phyloP scores from a whole-genome alignment of 2,797 vertebrate species.

The Fundulus diaphanus region DNA sequence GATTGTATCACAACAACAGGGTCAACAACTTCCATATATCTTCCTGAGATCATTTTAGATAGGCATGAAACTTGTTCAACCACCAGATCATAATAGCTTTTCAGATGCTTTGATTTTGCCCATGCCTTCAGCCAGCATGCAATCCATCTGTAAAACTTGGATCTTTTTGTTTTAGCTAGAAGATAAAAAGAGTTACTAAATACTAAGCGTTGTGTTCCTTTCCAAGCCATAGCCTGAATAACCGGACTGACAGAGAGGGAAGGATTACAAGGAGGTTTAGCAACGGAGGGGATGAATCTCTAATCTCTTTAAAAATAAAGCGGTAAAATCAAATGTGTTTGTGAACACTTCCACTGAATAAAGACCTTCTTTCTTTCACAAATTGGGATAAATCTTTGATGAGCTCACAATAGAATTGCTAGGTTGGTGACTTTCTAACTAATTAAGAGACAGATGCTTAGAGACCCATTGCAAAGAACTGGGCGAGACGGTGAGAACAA shows the following conservation, averaged over 20 bases:
- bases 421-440: constrained; percentile 59
- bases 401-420: constrained; percentile 38
- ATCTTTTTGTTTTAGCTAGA: not conserved
- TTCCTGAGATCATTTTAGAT: not conserved
- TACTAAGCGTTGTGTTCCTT: not conserved
- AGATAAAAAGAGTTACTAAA: not conserved
- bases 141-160: not conserved
- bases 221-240: not conserved
- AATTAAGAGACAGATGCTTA: constrained; percentile 49
- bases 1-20: not conserved
- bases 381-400: constrained; percentile 43
- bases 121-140: not conserved
- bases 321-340: not conserved
- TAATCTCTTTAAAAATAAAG: not conserved
- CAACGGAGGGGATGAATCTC: constrained; percentile 24
- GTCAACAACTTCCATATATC: not conserved
- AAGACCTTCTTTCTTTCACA: constrained; percentile 1
- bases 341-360: not conserved
- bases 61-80: too few relatives aligned
- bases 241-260: constrained; percentile 25
- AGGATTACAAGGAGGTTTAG: constrained; percentile 20
- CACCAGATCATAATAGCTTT: not conserved
- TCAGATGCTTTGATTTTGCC: not conserved
- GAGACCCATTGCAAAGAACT: constrained; percentile 15
- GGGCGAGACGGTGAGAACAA: constrained; percentile 37